Percentiles rank a stretch among this genome's conserved stretches.
phyloP scores from a whole-genome alignment of 1,140 invertebrate genomes.

The Lerema accius region DNA sequence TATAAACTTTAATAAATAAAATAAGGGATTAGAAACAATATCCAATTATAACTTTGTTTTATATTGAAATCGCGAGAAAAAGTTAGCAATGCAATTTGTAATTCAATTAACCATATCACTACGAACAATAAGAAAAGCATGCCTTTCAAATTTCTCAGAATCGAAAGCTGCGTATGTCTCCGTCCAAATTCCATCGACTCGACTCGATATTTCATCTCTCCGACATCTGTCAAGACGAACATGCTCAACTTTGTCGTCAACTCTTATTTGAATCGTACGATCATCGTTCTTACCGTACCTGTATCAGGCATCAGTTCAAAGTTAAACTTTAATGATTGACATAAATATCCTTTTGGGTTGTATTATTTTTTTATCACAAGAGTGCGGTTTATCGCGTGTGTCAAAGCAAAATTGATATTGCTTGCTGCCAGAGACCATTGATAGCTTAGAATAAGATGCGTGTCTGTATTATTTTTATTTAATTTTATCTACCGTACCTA shows the following conservation, averaged over 20 bases:
- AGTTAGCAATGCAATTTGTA: slow-evolving; percentile 21
- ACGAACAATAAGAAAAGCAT: slow-evolving; percentile 12
- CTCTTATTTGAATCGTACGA: neutral
- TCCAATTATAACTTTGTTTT: too few species aligned
- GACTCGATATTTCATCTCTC: slow-evolving; percentile 63
- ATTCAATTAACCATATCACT: slow-evolving; percentile 22
- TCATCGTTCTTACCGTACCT: neutral
- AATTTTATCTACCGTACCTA: too few species aligned
- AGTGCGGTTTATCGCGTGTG: too few species aligned
- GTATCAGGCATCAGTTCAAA: neutral
- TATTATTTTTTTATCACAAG: too few species aligned
- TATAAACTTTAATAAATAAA: too few species aligned
- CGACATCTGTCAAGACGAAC: slow-evolving; percentile 65
- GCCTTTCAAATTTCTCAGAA: slow-evolving; percentile 34
- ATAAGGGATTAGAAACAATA: too few species aligned
- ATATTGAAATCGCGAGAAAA: neutral
- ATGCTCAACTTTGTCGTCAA: slow-evolving; percentile 62
- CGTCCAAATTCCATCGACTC: slow-evolving; percentile 40
- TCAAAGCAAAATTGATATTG: too few species aligned
- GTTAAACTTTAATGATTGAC: too few species aligned
- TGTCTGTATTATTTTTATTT: too few species aligned
- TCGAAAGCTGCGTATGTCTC: slow-evolving; percentile 23
- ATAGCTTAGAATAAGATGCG: too few species aligned
- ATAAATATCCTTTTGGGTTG: too few species aligned
- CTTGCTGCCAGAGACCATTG: too few species aligned